Base-by-base conservation (phyloP, 2,888 invertebrate species). In the Lasioglossum morio region DNA sequence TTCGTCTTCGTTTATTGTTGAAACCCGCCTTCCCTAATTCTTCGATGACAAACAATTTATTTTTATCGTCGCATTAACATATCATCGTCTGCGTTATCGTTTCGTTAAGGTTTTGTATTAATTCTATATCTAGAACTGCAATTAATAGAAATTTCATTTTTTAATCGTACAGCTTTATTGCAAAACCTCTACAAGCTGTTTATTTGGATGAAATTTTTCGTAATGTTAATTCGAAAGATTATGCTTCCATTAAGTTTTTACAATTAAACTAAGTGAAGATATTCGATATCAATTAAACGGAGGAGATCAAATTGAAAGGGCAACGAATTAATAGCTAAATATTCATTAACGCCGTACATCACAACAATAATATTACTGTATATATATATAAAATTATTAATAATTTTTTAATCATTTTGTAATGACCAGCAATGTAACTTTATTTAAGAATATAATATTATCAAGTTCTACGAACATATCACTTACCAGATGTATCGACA, bases 1-100 rank as follows among this genome's bases (percentile, higher is more conserved):
- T 80, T 85, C 90, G 83, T 72, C 77, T 82, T 75, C 69, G 82
- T 89, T 81, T 88, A 87, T 81, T 87, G 48, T 81, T 79, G 60
- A 81, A 57, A 81, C 85, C 82, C 53, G 82, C 48, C 86, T 87
- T 72, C 77, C 82, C 86, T 81, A 66, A 48, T 73, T 70, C 34
- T 66, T 57, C 46, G 40, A 40, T 48, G 34, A 57, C 14, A n/a
- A 72, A 37, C 72, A 4, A 53, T 46, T 46, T 66, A 66, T n/a
- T 82, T 80, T 57, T 7, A 82, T 69, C 19, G 34, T 75, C 16
- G 34, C 34, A 34, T 30, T 57, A 37, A 30, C 37, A 37, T 60
- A 60, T 70, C 37, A 4, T 63, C 43, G n/a, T 46, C 66, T 30
- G 48, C 53, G 23, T 77, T 78, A 76, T 19, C 53, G 73, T 82